Base-by-base conservation (phyloP, 2,888 invertebrate species). In the Nomada ferruginata region DNA sequence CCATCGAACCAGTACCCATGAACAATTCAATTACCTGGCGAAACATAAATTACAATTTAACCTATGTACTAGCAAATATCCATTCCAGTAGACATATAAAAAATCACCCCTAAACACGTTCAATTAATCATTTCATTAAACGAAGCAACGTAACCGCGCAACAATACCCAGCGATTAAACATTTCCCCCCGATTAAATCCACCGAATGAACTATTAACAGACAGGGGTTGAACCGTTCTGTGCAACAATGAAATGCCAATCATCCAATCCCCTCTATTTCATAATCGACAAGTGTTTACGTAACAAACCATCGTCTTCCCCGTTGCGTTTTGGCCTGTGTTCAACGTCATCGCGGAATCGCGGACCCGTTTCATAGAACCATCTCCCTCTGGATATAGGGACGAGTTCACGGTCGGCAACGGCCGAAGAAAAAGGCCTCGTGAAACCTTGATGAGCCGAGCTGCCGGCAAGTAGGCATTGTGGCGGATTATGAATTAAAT, bases 401-500 rank as follows among this genome's bases (percentile, higher is more conserved):
- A 57, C 47, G 64, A 73, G 66, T 61, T 81, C 77, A 78, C 64
- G 70, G 83, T 76, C 72, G 73, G 76, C 63, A 61, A 66, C 55
- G 78, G 64, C 70, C 52, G 79, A 77, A 77, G 72, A 88, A 87
- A 84, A 87, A 86, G 81, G 79, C 78, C 79, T 75, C 70, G 76
- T 89, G 82, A 91, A 90, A 91, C 70, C 69, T 87, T 89, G 87
- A 91, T 89, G 89, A 89, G 85, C 76, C 70, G 79, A 79, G 85
- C 85, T 76, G 83, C 79, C 64, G 82, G 86, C 80, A 79, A 84
- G 83, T 82, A 77, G 87, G 64, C 81, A 91, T 89, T 86, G 88
- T 87, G 85, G 82, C 76, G 82, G 84, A 91, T 91, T 91, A 91
- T 89, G 88, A 91, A 91, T 91, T 91, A 89, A 91, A 90, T 89